phyloP scores from a whole-genome alignment of 2,113 vertebrate species.

The Sceloporus undulatus region DNA sequence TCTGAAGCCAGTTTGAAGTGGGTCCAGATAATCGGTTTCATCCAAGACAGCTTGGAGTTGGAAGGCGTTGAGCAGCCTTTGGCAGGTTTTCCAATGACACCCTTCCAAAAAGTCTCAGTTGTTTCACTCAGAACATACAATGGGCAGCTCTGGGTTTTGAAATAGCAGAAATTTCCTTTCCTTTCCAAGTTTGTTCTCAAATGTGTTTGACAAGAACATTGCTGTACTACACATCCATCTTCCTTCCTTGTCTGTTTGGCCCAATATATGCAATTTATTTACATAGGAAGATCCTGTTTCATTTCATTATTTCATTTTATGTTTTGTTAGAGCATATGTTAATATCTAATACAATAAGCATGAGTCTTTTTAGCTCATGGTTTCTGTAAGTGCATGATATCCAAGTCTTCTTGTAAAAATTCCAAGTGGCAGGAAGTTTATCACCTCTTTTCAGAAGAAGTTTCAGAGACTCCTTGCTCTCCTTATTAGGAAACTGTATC shows the following conservation, averaged over 20 bases:
- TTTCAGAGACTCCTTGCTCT: background rate
- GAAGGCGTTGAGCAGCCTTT: constrained; percentile 8
- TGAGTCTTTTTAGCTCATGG: background rate
- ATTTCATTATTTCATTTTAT: background rate
- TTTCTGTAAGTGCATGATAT: background rate
- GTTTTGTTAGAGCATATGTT: background rate
- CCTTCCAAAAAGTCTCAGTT: constrained; percentile 22
- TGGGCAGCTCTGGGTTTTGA: constrained; percentile 33
- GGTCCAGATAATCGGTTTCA: too few relatives aligned
- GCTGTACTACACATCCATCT: constrained; percentile 39
- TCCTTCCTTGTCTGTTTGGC: constrained; percentile 37
- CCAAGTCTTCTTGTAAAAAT: background rate
- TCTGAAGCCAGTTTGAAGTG: too few relatives aligned
- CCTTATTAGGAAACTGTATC: background rate
- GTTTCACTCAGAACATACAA: constrained; percentile 52
- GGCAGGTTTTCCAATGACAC: background rate
- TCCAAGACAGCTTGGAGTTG: too few relatives aligned
- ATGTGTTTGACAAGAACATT: constrained; percentile 49
- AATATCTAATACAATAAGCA: background rate
- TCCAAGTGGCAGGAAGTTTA: background rate
- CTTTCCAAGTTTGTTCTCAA: constrained; percentile 40
- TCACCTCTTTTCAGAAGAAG: background rate
- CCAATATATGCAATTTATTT: constrained; percentile 37
- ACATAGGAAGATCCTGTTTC: constrained; percentile 46
- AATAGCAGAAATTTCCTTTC: background rate